A percentile compares a stretch with the other conserved stretches of the same genome.
Conservation (phyloP, 1,140 invertebrate species). For the Geopemphigus sp. region DNA sequence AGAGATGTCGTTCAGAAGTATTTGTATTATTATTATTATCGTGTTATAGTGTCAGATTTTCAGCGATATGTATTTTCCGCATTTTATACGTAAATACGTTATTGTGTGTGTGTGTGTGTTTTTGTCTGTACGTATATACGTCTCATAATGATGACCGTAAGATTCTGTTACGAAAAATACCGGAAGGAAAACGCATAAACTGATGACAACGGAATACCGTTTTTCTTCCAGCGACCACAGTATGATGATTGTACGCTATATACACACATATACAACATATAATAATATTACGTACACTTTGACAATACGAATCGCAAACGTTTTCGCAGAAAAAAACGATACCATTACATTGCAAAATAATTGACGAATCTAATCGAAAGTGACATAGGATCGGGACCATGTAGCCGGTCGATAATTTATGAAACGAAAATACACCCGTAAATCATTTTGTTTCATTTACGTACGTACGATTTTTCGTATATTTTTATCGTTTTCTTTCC, state of each 20-base stretch:
- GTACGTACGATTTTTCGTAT: too few species aligned
- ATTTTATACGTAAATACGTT: neutral
- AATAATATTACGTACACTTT: neutral
- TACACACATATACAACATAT: neutral
- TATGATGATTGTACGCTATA: neutral
- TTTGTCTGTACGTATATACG: neutral
- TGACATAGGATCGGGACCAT: neutral
- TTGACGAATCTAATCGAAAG: neutral
- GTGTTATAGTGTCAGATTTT: neutral
- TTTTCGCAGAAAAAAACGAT: neutral
- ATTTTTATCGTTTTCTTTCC: neutral
- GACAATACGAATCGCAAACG: neutral
- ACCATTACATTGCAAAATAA: neutral
- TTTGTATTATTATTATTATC: too few species aligned
- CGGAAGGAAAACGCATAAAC: slow-evolving; percentile 5
- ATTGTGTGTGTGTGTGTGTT: too few species aligned
- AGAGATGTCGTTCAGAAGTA: too few species aligned
- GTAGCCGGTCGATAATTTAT: too few species aligned
- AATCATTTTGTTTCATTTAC: neutral
- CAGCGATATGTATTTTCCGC: neutral
- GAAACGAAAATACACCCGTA: too few species aligned
- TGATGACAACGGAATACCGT: neutral
- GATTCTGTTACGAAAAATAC: slow-evolving; percentile 7
- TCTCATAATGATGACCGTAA: neutral
- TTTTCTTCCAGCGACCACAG: neutral